These are phyloP conservation scores for Cyclura pinguis DNA, from an alignment of 2,797 vertebrate species.

Conservation along the genomic window DNA sequence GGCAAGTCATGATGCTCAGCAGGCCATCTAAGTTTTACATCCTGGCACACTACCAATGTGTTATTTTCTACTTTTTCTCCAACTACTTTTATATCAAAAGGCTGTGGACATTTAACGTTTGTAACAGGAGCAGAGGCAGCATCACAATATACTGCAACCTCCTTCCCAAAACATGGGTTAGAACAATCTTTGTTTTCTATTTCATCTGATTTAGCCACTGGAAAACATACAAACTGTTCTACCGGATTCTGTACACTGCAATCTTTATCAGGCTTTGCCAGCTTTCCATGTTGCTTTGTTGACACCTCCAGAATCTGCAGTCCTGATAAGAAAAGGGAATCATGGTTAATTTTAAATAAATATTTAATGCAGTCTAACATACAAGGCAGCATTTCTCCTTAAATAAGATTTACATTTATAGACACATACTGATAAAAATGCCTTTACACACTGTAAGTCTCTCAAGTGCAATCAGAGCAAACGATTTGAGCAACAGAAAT, in stretches of 20 bases:
- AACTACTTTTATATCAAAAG: slow-evolving; percentile 49
- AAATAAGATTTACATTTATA: not conserved
- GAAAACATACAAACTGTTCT: slow-evolving; percentile 51
- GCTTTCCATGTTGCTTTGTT: slow-evolving; percentile 49
- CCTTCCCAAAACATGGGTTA: slow-evolving; percentile 50
- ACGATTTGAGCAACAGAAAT: not conserved
- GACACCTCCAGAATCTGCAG: slow-evolving; percentile 51
- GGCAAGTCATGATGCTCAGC: slow-evolving; percentile 40
- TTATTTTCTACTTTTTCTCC: slow-evolving; percentile 56
- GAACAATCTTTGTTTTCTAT: slow-evolving; percentile 52
- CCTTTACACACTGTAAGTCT: not conserved
- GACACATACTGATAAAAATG: not conserved
- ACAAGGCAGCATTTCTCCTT: not conserved
- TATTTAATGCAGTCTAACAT: not conserved
- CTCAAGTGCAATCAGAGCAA: not conserved
- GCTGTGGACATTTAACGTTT: slow-evolving; percentile 55
- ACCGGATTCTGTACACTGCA: slow-evolving; percentile 57
- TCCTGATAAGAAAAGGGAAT: slow-evolving; percentile 68
- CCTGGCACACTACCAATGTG: slow-evolving; percentile 33
- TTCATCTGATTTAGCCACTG: slow-evolving; percentile 53
- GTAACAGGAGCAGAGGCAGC: slow-evolving; percentile 29
- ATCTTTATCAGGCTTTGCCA: slow-evolving; percentile 59
- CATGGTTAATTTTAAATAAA: not conserved
- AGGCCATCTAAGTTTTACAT: slow-evolving; percentile 52
- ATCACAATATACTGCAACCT: slow-evolving; percentile 43